Conservation (phyloP, 2,888 invertebrate genomes). For the Osmoderma eremita region DNA sequence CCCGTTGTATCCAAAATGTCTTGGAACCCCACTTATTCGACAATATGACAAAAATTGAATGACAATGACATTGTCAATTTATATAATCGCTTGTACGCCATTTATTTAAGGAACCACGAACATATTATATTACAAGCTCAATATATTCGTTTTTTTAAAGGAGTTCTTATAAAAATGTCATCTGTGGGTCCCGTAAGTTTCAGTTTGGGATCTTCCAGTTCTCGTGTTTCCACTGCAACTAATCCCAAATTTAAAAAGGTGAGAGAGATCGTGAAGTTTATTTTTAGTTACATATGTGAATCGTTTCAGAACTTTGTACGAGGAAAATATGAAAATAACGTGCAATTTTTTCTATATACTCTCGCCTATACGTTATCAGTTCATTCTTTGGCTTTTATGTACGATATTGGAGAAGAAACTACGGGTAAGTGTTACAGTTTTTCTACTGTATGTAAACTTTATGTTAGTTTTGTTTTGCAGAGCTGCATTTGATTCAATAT, state of each 20-base stretch:
- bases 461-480: background rate
- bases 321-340: slow-evolving; percentile 1
- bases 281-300: background rate
- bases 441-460: too few relatives aligned
- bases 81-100: too few relatives aligned
- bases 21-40: too few relatives aligned
- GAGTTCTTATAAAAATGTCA: too few relatives aligned
- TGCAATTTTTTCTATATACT: slow-evolving; percentile 14
- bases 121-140: too few relatives aligned
- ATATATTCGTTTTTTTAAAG: too few relatives aligned
- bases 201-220: slow-evolving; percentile 6
- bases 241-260: slow-evolving; percentile 3
- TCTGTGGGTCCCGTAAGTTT: background rate
- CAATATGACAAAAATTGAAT: too few relatives aligned
- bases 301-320: slow-evolving; percentile 12
- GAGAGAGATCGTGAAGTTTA: background rate
- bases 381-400: slow-evolving; percentile 11
- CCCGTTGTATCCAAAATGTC: too few relatives aligned
- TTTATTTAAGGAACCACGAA: too few relatives aligned
- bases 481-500: slow-evolving; percentile 28
- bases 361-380: slow-evolving; percentile 17
- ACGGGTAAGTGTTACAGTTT: slow-evolving; percentile 3
- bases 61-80: too few relatives aligned
- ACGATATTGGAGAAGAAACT: slow-evolving; percentile 13
- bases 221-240: background rate